Conservation (phyloP, 2,888 invertebrate species). For the Physocephala rufipes region DNA sequence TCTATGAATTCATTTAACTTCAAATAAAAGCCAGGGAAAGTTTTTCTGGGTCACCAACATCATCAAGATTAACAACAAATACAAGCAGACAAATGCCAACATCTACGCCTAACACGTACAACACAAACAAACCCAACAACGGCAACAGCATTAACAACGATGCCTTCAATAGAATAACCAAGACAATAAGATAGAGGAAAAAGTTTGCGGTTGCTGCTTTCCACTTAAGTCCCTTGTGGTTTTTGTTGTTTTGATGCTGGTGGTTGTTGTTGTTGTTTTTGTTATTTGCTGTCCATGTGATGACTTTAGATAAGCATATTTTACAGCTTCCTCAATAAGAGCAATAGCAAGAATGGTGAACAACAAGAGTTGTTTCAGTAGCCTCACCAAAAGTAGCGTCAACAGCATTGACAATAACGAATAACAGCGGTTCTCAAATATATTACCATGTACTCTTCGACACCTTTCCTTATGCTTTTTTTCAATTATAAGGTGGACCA, state of each 20-base stretch:
- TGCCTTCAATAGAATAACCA: slow-evolving; percentile 1
- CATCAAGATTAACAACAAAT: not conserved
- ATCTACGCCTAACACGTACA: not conserved
- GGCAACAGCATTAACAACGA: not conserved
- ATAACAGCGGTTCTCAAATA: too few relatives aligned
- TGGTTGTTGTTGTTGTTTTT: slow-evolving; percentile 6
- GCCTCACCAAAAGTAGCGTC: too few relatives aligned
- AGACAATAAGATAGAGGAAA: not conserved
- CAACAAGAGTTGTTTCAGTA: too few relatives aligned
- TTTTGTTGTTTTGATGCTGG: slow-evolving; percentile 26
- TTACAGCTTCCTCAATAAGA: too few relatives aligned
- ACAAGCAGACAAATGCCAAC: slow-evolving; percentile 9
- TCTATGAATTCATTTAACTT: not conserved
- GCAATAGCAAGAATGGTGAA: too few relatives aligned
- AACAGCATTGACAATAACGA: too few relatives aligned
- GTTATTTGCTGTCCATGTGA: not conserved
- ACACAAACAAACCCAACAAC: not conserved
- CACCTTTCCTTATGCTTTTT: too few relatives aligned
- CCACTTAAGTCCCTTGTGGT: too few relatives aligned
- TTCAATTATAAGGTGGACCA: too few relatives aligned
- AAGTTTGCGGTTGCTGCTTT: slow-evolving; percentile 35
- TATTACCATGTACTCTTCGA: too few relatives aligned
- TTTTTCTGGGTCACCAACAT: slow-evolving; percentile 35
- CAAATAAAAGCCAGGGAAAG: slow-evolving; percentile 25
- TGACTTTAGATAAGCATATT: too few relatives aligned